Evolutionary conservation across 2,888 invertebrate species (phyloP).

Genomic region (Diaphora mendica): DNA sequence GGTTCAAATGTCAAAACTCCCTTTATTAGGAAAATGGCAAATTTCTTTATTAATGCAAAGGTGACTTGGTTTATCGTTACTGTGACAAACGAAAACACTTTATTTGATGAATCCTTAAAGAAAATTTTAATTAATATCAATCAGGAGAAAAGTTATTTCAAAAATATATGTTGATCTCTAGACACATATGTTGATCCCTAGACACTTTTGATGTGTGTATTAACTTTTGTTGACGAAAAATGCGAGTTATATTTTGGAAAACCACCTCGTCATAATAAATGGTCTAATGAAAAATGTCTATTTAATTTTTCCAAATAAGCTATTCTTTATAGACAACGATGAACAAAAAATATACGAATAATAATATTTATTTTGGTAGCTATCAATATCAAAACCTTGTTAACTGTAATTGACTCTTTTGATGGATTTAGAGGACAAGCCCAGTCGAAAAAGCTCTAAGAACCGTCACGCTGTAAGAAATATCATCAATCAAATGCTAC

Average conservation of each 20-base stretch:
- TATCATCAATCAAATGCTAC: conserved; percentile 77
- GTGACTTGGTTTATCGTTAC: too few species aligned
- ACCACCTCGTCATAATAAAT: neutral
- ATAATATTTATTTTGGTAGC: conserved; percentile 31
- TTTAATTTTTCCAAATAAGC: conserved; percentile 7
- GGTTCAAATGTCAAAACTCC: too few species aligned
- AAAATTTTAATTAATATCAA: too few species aligned
- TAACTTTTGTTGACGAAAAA: neutral
- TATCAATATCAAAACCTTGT: conserved; percentile 52
- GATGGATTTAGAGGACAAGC: conserved; percentile 64
- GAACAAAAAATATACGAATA: conserved; percentile 25
- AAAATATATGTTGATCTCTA: too few species aligned
- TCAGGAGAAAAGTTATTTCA: too few species aligned
- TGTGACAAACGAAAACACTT: too few species aligned
- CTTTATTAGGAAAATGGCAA: too few species aligned
- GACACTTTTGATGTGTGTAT: too few species aligned
- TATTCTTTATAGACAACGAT: conserved; percentile 10
- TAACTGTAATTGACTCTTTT: conserved; percentile 67
- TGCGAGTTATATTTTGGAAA: neutral
- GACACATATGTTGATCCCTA: too few species aligned
- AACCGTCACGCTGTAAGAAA: conserved; percentile 73
- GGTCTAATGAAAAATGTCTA: conserved; percentile 5
- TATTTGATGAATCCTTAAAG: too few species aligned
- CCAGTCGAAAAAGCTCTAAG: conserved; percentile 60
- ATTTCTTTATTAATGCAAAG: too few species aligned